Evolutionary conservation across 2,888 invertebrate species (phyloP), one percentile per base, ranked within the genome.

Genomic region (Mylabris sibirica): DNA sequence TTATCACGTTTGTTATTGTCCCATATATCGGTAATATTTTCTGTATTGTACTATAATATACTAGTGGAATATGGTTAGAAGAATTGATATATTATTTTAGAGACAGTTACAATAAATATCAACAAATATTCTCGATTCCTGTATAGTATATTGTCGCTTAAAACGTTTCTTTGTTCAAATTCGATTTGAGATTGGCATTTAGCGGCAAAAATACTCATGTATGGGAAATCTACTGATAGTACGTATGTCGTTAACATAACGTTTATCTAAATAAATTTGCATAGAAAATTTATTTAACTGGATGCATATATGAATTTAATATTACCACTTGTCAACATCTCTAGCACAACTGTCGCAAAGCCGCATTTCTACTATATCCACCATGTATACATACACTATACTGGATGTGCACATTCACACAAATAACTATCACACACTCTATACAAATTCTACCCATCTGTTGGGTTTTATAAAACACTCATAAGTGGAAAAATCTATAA

Each of bases 231-330:
- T 41, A 8, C 35, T 4, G 35, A 34, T 30, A 30, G 20, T 60
- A 35, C 24, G 20, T 11, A 57, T 20, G 57, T 24, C 24, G 24
- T 22, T 11, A 57, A 12, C 57, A 57, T 14, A 57, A 57, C 57
- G 24, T 57, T 57, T 57, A 57, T 57, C 57, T 57, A 57, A 57
- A 57, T 57, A 57, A 24, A 57, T 57, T 57, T 57, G 57, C 57
- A 57, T 57, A 12, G 24, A 12, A 57, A 57, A 57, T 57, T 57
- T 57, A 57, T 57, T 57, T 57, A 57, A 57, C 57, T 57, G 57
- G 12, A 24, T 24, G 57, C 57, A 57, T 57, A 57, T 57, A 57
- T 57, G 57, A 57, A 57, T 57, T 57, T 57, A 57, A 57, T 57
- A 57, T 57, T 24, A 57, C 22, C 57, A 57, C 57, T 57, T 57